Evolutionary conservation across 2,113 vertebrate species (phyloP), one percentile per base, ranked within the genome.

Genomic region (Oceanodroma tethys): DNA sequence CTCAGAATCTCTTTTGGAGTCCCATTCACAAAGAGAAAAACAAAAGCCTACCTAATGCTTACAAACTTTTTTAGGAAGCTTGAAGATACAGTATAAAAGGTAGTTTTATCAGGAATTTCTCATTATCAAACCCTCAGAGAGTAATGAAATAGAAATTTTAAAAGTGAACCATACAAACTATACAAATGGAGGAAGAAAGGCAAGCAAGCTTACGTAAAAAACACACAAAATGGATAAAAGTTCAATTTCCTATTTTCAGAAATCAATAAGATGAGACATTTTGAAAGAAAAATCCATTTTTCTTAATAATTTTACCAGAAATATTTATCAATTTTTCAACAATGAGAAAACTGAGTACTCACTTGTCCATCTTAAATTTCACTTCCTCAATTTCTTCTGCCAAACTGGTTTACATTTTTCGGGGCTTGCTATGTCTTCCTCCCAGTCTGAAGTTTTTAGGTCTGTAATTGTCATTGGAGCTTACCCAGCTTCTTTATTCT

Each of bases 191-290:
- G 18, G 30, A 87, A 74, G 21, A 68, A 84, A 87, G 19, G 5
- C 23, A 52, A 87, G 7, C 1, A 62, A 62, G 8, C 3, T 38
- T 5, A 42, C 15, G 7, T 18, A 14, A 53, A 76, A 66, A 27
- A 1, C 2, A 19, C 4, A 17, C 3, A 36, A 55, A 85, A 48
- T 11, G 4, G 2, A 50, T 32, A 43, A 80, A 95, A 73, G 60
- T 21, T 0, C 0, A 43, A 10, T 43, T 71, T 83, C 6, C 0
- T 52, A 23, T 38, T 52, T 80, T 66, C 30, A 47, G 16, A 7
- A 56, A 34, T 36, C 10, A 68, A 10, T 63, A 43, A 47, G 1
- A 1, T 38, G 27, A 4, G 6, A 7, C 13, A 67, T n/a, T 88
- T 90, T 60, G 15, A 53, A 80, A 62, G 15, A 80, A 25, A 0